Conservation (phyloP, 2,888 invertebrate species). For the Eilema caniola region DNA sequence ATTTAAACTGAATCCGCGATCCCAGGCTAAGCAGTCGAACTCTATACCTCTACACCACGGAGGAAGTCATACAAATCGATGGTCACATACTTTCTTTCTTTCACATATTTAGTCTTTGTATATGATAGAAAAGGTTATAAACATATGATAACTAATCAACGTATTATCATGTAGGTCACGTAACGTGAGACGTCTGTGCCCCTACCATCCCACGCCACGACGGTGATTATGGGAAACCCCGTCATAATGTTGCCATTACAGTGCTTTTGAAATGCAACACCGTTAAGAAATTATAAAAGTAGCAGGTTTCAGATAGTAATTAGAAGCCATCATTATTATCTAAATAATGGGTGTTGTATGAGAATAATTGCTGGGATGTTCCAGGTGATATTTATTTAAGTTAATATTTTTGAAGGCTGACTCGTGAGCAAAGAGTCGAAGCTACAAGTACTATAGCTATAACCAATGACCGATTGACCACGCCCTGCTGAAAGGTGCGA, state of each 20-base stretch:
- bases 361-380: not conserved
- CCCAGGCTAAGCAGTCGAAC: no score
- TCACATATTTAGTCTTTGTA: no score
- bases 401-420: no score
- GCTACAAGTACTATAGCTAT: no score
- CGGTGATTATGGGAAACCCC: constrained; percentile 1
- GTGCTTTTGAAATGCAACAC: not conserved
- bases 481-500: no score
- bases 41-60: no score
- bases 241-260: constrained; percentile 7
- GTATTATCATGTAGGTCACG: not conserved
- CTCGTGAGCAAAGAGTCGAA: no score
- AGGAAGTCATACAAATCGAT: no score
- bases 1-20: no score
- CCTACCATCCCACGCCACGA: not conserved
- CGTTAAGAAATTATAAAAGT: constrained; percentile 2
- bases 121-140: not conserved
- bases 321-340: not conserved
- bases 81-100: no score
- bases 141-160: not conserved
- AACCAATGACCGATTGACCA: no score
- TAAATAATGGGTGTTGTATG: not conserved
- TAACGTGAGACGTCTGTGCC: not conserved
- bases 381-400: not conserved
- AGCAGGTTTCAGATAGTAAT: constrained; percentile 1